These are phyloP conservation scores for Malurus elegans DNA, from an alignment of 2,113 vertebrate species.

Conservation along the genomic window DNA sequence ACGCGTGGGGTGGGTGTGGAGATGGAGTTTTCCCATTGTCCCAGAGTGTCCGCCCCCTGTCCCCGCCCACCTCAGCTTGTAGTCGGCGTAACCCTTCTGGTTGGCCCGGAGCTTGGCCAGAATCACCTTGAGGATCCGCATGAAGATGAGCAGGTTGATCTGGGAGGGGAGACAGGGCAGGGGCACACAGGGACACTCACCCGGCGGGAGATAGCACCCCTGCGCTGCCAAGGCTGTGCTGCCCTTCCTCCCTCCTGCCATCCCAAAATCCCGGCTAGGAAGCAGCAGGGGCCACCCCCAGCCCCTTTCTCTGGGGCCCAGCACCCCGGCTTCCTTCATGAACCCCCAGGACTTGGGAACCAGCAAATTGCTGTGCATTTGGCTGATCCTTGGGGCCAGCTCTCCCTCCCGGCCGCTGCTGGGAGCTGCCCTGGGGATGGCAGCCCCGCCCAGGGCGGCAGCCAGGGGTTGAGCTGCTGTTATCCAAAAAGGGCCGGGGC, in stretches of 20 bases:
- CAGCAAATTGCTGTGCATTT: neutral
- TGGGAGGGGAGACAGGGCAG: neutral
- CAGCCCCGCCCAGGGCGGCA: neutral
- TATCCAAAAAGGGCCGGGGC: rapidly evolving
- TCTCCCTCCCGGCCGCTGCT: neutral
- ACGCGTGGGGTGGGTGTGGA: neutral
- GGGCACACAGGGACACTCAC: rapidly evolving
- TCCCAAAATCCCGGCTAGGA: neutral
- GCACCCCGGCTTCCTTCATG: neutral
- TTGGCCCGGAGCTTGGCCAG: slow-evolving; percentile 81
- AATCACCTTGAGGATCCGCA: slow-evolving; percentile 79
- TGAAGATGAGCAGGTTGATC: slow-evolving; percentile 75
- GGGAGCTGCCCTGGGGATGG: neutral
- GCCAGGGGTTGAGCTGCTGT: neutral
- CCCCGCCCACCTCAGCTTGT: slow-evolving; percentile 74
- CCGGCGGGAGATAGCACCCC: neutral
- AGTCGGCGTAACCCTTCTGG: slow-evolving; percentile 77
- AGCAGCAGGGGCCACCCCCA: too few species aligned
- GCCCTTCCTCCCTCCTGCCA: neutral
- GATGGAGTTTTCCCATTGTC: neutral
- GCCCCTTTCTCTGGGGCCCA: neutral
- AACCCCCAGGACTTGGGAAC: rapidly evolving
- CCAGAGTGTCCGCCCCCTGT: neutral
- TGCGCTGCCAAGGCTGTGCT: neutral
- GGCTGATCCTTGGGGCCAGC: neutral